Evolutionary conservation across 2,797 vertebrate genomes (phyloP).

Genomic region (Chelmon rostratus): DNA sequence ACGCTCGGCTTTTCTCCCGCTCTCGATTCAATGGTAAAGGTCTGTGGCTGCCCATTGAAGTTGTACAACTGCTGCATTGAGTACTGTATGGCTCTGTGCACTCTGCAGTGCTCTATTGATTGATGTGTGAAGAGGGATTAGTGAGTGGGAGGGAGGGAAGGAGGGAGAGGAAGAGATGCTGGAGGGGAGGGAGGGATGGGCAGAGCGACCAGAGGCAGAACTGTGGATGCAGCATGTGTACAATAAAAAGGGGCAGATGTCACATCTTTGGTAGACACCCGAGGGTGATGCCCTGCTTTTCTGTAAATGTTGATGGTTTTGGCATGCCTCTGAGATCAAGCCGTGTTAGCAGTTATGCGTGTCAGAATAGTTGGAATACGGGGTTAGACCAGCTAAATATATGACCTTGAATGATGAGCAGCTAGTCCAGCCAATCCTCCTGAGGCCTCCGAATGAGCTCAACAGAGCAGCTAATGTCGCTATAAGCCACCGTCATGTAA

Average conservation of each 20-base stretch:
- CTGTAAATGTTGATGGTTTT: slow-evolving; percentile 45
- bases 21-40: slow-evolving; percentile 81
- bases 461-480: slow-evolving; percentile 27
- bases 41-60: slow-evolving; percentile 78
- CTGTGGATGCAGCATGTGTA: slow-evolving; percentile 68
- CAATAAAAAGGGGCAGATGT: slow-evolving; percentile 72
- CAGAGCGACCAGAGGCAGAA: slow-evolving; percentile 54
- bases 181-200: slow-evolving; percentile 29
- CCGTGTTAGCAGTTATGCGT: slow-evolving; percentile 21
- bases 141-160: slow-evolving; percentile 58
- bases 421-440: slow-evolving; percentile 11
- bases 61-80: slow-evolving; percentile 79
- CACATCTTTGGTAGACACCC: slow-evolving; percentile 54
- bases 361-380: background rate
- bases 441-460: slow-evolving; percentile 2
- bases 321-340: slow-evolving; percentile 30
- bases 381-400: background rate
- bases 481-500: slow-evolving; percentile 33
- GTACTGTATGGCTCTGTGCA: slow-evolving; percentile 74
- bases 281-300: slow-evolving; percentile 41
- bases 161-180: slow-evolving; percentile 35
- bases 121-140: slow-evolving; percentile 84
- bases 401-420: slow-evolving; percentile 50
- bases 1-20: slow-evolving; percentile 61
- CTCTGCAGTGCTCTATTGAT: slow-evolving; percentile 83